phyloP scores from a whole-genome alignment of 2,113 vertebrate genomes.

The Rissa tridactyla region DNA sequence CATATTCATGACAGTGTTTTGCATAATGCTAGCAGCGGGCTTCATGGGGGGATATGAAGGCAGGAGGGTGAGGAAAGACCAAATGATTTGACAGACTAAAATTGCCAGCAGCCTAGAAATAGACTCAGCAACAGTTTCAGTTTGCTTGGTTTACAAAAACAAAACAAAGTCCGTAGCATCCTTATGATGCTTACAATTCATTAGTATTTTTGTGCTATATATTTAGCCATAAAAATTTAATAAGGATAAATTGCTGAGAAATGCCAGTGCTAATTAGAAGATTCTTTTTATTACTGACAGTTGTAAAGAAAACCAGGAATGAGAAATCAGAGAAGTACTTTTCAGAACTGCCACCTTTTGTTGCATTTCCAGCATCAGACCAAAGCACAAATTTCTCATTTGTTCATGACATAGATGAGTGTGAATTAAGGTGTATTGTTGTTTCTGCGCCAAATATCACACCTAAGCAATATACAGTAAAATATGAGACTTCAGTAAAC shows the following conservation, averaged over 20 bases:
- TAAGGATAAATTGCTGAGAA: constrained; percentile 71
- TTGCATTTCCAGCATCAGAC: constrained; percentile 14
- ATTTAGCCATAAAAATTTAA: constrained; percentile 68
- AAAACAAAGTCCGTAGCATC: constrained; percentile 51
- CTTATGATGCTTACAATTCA: constrained; percentile 57
- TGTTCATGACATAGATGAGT: constrained; percentile 39
- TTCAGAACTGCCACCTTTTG: neutral
- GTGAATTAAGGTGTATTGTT: constrained; percentile 66
- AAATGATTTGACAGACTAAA: constrained; percentile 80
- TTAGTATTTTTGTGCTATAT: constrained; percentile 64
- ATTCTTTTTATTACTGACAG: constrained; percentile 35
- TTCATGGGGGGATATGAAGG: constrained; percentile 63
- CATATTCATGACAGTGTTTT: constrained; percentile 91
- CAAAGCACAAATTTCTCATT: constrained; percentile 22
- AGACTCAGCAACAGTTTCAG: constrained; percentile 69
- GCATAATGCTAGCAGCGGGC: constrained; percentile 80
- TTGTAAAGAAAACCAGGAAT: neutral
- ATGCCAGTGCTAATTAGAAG: constrained; percentile 58
- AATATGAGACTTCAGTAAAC: neutral
- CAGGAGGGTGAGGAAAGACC: constrained; percentile 63
- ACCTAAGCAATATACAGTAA: constrained; percentile 56
- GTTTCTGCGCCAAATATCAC: constrained; percentile 57
- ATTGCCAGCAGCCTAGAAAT: constrained; percentile 79
- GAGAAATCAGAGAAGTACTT: neutral
- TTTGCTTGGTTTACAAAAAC: constrained; percentile 60